Conservation (phyloP, 2,797 vertebrate genomes). For the Microctenopoma steveboyesi region DNA sequence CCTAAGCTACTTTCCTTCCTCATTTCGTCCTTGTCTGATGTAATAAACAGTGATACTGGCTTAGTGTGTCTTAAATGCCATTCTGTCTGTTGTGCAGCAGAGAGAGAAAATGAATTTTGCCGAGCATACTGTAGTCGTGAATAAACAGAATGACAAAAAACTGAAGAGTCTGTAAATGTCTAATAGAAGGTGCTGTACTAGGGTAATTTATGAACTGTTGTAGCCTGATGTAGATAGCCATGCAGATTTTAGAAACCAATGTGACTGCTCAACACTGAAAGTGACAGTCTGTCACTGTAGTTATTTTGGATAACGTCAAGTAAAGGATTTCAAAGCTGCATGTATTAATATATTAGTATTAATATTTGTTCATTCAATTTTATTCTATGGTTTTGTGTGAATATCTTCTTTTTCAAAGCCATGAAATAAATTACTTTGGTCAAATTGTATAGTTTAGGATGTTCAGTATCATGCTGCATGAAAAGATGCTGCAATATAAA, state of each 20-base stretch:
- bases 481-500: neutral
- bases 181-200: slow-evolving; percentile 51
- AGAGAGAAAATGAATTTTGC: slow-evolving; percentile 62
- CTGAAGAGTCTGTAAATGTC: slow-evolving; percentile 56
- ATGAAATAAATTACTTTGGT: slow-evolving; percentile 5
- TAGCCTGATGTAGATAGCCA: slow-evolving; percentile 36
- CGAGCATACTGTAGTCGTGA: slow-evolving; percentile 54
- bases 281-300: slow-evolving; percentile 26
- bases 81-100: slow-evolving; percentile 54
- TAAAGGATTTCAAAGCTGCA: slow-evolving; percentile 4
- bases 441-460: neutral
- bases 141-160: slow-evolving; percentile 69
- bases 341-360: slow-evolving; percentile 19
- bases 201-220: slow-evolving; percentile 62
- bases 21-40: slow-evolving; percentile 64
- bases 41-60: slow-evolving; percentile 60
- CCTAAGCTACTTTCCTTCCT: slow-evolving; percentile 50
- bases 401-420: slow-evolving; percentile 26
- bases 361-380: slow-evolving; percentile 34
- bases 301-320: slow-evolving; percentile 28
- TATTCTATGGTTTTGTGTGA: slow-evolving; percentile 11
- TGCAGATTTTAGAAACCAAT: slow-evolving; percentile 54
- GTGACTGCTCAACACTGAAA: slow-evolving; percentile 32
- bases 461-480: neutral
- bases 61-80: slow-evolving; percentile 58